phyloP scores from a whole-genome alignment of 2,113 vertebrate genomes.

The Spea multiplicata region DNA sequence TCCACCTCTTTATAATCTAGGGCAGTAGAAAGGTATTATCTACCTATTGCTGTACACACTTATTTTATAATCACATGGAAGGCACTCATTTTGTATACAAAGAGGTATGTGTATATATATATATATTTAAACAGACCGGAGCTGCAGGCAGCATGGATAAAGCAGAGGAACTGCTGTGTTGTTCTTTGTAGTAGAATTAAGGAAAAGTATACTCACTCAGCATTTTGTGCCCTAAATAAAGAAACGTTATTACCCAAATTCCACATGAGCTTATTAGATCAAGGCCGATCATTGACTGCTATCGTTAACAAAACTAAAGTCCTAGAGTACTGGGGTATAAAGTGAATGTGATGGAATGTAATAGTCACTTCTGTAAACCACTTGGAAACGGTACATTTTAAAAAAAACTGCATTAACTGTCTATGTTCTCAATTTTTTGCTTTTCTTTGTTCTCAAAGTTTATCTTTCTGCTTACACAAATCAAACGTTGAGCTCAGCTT shows the following conservation, averaged over 20 bases:
- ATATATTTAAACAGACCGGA: not conserved
- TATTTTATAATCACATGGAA: not conserved
- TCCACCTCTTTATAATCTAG: too few species aligned
- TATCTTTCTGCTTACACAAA: too few species aligned
- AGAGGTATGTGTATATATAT: not conserved
- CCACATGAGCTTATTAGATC: constrained; percentile 66
- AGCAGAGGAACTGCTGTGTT: not conserved
- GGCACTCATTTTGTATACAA: not conserved
- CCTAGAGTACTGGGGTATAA: not conserved
- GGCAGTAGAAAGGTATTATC: too few species aligned
- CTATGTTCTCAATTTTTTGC: too few species aligned
- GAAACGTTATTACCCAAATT: constrained; percentile 71
- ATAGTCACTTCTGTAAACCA: not conserved
- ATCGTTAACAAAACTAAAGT: constrained; percentile 52
- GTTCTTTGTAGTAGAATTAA: constrained; percentile 2
- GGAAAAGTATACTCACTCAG: constrained; percentile 44
- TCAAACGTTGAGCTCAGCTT: too few species aligned
- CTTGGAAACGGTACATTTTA: too few species aligned
- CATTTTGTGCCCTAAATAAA: constrained; percentile 62
- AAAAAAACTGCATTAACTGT: too few species aligned
- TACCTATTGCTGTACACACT: too few species aligned
- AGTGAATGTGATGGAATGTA: not conserved
- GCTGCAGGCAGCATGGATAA: not conserved
- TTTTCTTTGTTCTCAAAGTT: too few species aligned
- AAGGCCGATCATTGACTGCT: constrained; percentile 51